phyloP scores from a whole-genome alignment of 2,888 invertebrate species.

The Stegana nigrithorax region DNA sequence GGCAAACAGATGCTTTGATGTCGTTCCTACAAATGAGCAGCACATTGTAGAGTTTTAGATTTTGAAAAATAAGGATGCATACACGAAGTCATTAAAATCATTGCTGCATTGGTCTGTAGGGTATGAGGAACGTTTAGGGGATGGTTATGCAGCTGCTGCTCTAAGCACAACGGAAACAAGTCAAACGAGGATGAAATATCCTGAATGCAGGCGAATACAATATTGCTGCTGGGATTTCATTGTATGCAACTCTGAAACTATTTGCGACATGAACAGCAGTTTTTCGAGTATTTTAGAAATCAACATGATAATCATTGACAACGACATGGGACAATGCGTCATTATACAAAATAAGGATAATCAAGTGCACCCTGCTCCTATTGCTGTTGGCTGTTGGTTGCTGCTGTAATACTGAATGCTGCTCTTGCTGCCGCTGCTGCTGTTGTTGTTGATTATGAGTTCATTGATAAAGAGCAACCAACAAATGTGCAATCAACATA shows the following conservation, averaged over 20 bases:
- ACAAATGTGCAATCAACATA: slow-evolving; percentile 58
- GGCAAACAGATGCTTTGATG: too few species aligned
- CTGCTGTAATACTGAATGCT: too few species aligned
- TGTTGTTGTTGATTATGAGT: neutral
- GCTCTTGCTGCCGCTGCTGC: neutral
- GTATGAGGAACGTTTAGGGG: too few species aligned
- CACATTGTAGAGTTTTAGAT: too few species aligned
- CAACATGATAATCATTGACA: neutral
- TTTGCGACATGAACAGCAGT: neutral
- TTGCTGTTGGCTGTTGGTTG: neutral
- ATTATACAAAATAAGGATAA: slow-evolving; percentile 12
- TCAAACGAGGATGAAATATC: neutral
- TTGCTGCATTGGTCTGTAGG: too few species aligned
- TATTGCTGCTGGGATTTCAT: neutral
- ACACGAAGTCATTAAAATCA: too few species aligned
- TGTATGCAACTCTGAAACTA: neutral
- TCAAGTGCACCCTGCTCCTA: neutral
- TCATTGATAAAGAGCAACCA: slow-evolving; percentile 33
- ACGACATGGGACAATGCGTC: slow-evolving; percentile 2
- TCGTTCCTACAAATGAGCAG: too few species aligned
- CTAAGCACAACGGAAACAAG: too few species aligned
- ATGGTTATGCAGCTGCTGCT: neutral
- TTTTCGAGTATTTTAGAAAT: neutral
- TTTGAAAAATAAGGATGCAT: too few species aligned
- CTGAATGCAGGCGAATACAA: neutral